Base-by-base conservation (phyloP, 2,113 vertebrate species). In the Odocoileus virginianus region DNA sequence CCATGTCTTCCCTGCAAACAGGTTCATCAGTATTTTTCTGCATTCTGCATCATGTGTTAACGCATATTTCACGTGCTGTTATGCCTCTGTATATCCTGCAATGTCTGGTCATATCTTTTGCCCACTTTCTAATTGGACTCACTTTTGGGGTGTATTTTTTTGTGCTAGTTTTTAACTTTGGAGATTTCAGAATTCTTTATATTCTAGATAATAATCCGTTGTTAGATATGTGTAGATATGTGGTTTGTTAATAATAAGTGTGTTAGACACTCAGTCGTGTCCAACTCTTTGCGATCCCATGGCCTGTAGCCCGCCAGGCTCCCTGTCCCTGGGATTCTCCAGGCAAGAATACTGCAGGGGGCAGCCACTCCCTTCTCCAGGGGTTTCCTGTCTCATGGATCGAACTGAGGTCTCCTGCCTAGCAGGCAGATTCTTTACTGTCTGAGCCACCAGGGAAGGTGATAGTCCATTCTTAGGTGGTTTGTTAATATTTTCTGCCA, bases 61-160 rank as follows among this genome's bases (percentile, higher is more conserved):
- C 0, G 1, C 23, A 7, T 7, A 14, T 27, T 14, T 7, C 71
- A 12, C 25, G 6, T 4, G 12, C 71, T 43, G 2, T 43, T 74
- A 14, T 43, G 71, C 36, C 10, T 43, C 71, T 25, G 71, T 76
- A 43, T 76, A 14, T 76, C 71, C 71, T 25, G 6, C 25, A 43
- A 76, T 27, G 40, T 43, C 71, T 27, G 21, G 7, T 74, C 71
- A 43, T 76, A 7, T 43, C 40, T 76, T 76, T 76, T 45, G 55
- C 40, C 25, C 84, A 45, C 81, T 97, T 92, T 89, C 82, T 71
- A 93, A 43, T 45, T 86, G 55, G 71, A 64, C 12, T 28, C 86
- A 52, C 11, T 89, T 27, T 52, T 21, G 11, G n/a, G 6, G 60
- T 78, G 19, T 84, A 36, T 33, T 89, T 60, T 40, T 50, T 43